phyloP scores from a whole-genome alignment of 2,113 vertebrate genomes.

The Octodon degus region DNA sequence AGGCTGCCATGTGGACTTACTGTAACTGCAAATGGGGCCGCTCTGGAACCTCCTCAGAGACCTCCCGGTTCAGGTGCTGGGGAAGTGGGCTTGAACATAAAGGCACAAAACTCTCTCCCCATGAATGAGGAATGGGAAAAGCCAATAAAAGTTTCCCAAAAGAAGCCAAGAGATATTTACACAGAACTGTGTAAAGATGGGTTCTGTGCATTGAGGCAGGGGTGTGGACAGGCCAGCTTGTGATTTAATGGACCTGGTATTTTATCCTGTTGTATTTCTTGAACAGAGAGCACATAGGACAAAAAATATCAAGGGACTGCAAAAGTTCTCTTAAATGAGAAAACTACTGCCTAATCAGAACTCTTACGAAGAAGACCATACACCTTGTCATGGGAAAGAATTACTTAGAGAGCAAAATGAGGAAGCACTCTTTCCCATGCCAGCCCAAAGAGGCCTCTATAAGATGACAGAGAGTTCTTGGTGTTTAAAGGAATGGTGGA shows the following conservation, averaged over 20 bases:
- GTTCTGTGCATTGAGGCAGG: neutral
- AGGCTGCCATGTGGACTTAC: neutral
- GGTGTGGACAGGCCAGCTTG: neutral
- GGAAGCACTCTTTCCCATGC: neutral
- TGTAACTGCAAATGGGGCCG: accelerated
- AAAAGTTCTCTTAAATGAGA: conserved; percentile 17
- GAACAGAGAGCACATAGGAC: neutral
- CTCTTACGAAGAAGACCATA: neutral
- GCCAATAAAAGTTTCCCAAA: neutral
- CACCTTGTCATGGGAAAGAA: neutral
- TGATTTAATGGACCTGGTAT: neutral
- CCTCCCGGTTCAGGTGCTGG: neutral
- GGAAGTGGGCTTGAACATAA: accelerated
- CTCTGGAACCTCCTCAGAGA: neutral
- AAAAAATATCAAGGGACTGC: neutral
- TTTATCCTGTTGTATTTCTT: neutral
- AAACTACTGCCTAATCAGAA: neutral
- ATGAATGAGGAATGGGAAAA: neutral
- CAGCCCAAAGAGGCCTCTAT: accelerated
- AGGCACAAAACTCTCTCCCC: neutral
- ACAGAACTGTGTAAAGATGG: neutral
- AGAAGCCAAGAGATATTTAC: neutral
- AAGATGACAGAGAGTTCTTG: neutral
- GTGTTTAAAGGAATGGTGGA: neutral
- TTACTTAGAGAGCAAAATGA: neutral